These are phyloP conservation scores for Marronus borbonicus DNA, from an alignment of 2,888 invertebrate genomes.

Conservation along the genomic window DNA sequence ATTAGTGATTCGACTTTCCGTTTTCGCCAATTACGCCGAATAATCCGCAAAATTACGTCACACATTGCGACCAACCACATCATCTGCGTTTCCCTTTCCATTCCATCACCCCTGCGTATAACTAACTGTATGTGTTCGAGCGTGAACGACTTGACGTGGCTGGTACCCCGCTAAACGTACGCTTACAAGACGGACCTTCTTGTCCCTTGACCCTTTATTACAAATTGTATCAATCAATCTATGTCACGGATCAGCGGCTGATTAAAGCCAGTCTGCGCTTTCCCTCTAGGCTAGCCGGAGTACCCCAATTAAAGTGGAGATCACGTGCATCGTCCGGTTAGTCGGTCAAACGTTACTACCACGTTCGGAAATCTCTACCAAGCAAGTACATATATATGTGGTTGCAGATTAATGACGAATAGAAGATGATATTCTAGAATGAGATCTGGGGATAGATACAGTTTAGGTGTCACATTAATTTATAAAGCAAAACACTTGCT, in stretches of 20 bases:
- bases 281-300: not conserved
- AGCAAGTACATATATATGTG: not conserved
- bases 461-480: too few relatives aligned
- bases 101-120: too few relatives aligned
- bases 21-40: too few relatives aligned
- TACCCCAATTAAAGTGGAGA: conserved; percentile 26
- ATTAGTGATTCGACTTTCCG: too few relatives aligned
- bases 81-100: too few relatives aligned
- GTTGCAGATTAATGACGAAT: not conserved
- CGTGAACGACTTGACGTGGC: too few relatives aligned
- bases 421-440: too few relatives aligned
- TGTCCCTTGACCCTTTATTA: conserved; percentile 28
- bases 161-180: not conserved
- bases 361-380: not conserved
- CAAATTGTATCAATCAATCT: conserved; percentile 43
- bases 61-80: too few relatives aligned
- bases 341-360: conserved; percentile 5
- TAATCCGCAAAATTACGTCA: too few relatives aligned
- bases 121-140: too few relatives aligned
- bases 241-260: conserved; percentile 33
- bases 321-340: conserved; percentile 7
- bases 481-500: too few relatives aligned
- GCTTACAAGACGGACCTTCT: conserved; percentile 1
- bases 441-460: too few relatives aligned
- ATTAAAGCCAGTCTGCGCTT: conserved; percentile 4